These are phyloP conservation scores for Acrobasis suavella DNA, from an alignment of 2,888 invertebrate species.

Conservation along the genomic window DNA sequence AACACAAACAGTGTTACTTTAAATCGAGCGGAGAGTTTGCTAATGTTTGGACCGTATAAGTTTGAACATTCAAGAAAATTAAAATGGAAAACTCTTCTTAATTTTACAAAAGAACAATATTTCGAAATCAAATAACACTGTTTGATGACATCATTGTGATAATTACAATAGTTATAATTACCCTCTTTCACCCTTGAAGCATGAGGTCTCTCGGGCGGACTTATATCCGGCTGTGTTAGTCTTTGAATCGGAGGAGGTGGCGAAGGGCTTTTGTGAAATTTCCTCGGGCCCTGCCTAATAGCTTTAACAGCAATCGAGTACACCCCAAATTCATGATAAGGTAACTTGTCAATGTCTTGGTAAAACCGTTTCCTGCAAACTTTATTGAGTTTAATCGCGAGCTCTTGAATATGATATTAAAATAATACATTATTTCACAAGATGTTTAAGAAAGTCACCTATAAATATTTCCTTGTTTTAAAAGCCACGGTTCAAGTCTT, in stretches of 20 bases:
- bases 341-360: constrained; percentile 61
- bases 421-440: neutral
- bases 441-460: constrained; percentile 44
- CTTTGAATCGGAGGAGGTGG: constrained; percentile 54
- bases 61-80: constrained; percentile 13
- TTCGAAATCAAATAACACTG: constrained; percentile 52
- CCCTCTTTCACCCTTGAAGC: constrained; percentile 61
- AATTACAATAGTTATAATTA: constrained; percentile 32
- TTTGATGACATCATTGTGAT: constrained; percentile 37
- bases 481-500: constrained; percentile 70
- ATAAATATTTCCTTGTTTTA: constrained; percentile 80
- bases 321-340: constrained; percentile 63
- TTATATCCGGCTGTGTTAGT: constrained; percentile 42
- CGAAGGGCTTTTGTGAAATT: constrained; percentile 53
- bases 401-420: constrained; percentile 15
- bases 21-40: constrained; percentile 35
- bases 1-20: constrained; percentile 63
- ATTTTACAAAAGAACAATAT: neutral
- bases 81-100: neutral
- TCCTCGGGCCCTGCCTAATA: constrained; percentile 45
- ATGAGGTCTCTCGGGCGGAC: constrained; percentile 47
- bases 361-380: constrained; percentile 61
- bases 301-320: constrained; percentile 65
- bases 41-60: neutral
- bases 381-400: constrained; percentile 46